Evolutionary conservation across 2,797 vertebrate genomes (phyloP), one percentile per base, ranked within the genome.

Genomic region (Buceros bicornis): DNA sequence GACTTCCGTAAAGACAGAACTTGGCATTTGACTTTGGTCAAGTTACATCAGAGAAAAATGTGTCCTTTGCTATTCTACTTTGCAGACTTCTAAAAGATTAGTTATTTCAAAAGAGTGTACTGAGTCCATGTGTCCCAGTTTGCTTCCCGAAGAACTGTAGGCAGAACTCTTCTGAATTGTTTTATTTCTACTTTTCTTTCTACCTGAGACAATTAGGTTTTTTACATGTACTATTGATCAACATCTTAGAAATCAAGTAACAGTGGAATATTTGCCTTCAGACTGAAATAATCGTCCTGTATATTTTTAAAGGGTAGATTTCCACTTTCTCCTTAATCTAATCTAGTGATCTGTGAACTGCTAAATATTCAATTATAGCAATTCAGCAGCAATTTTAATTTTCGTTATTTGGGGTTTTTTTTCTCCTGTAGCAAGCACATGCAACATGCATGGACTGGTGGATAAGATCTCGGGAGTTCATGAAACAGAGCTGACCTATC

Each of bases 351-450:
- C 83, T 89, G 69, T 85, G 86, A 86, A 50, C 66, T 82, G 40
- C 53, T 73, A 95, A 95, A 87, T 15, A 12, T 56, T 89, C 90
- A 80, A 28, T 84, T 84, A 91, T 91, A 96, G 77, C 56, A 69
- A 21, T 90, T 89, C 80, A 78, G 42, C 35, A 83, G 47, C 20
- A 48, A 21, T 48, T 19, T 48, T 25, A 71, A 10, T 62, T 61
- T n/a, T 45, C 24, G 11, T n/a, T n/a, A 24, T n/a, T 18, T 19
- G 19, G 54, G 54, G 31, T 6, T 77, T 86, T 92, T 70, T 80
- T 8, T 3, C 7, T 5, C 7, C 69, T 64, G 71, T 87, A 84
- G 17, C 35, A 81, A 65, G 42, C 22, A 20, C 48, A 33, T n/a
- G 6, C 61, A 95, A 89, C 72, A 48, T 35, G 24, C 21, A 21